A percentile compares a stretch with the other conserved stretches of the same genome.
phyloP scores from a whole-genome alignment of 2,888 invertebrate genomes.

The Onthophagus sagittarius region DNA sequence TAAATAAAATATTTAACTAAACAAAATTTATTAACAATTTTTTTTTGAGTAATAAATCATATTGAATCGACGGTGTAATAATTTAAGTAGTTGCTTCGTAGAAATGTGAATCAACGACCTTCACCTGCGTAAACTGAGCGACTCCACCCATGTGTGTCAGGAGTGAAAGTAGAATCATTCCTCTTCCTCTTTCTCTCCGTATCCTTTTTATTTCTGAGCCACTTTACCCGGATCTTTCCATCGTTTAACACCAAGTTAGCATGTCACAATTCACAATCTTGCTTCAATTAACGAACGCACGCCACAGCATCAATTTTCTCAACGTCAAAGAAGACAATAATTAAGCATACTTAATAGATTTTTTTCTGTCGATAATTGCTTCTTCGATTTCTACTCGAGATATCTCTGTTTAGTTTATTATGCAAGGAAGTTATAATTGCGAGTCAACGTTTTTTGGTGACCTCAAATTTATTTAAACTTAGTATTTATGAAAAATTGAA shows the following conservation, averaged over 20 bases:
- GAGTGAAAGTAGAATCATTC: neutral
- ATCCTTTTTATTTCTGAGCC: neutral
- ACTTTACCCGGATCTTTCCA: neutral
- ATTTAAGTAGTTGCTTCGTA: neutral
- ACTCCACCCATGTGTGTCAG: neutral
- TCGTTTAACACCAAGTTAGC: neutral
- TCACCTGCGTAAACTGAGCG: neutral
- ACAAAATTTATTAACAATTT: no score
- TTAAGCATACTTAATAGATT: neutral
- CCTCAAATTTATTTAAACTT: neutral
- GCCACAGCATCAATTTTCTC: neutral
- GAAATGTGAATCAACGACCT: neutral
- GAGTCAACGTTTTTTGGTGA: neutral
- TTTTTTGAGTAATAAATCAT: no score
- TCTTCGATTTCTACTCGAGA: neutral
- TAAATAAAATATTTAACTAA: no score
- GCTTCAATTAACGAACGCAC: neutral
- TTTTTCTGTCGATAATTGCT: no score
- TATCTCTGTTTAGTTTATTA: neutral
- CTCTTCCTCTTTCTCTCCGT: neutral
- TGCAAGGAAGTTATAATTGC: neutral
- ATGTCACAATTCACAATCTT: neutral
- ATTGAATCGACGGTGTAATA: no score
- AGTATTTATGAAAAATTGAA: neutral
- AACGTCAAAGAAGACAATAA: neutral